A percentile compares a stretch with the other conserved stretches of the same genome.
Conservation (phyloP, 2,888 invertebrate genomes). For the Sipha maydis region DNA sequence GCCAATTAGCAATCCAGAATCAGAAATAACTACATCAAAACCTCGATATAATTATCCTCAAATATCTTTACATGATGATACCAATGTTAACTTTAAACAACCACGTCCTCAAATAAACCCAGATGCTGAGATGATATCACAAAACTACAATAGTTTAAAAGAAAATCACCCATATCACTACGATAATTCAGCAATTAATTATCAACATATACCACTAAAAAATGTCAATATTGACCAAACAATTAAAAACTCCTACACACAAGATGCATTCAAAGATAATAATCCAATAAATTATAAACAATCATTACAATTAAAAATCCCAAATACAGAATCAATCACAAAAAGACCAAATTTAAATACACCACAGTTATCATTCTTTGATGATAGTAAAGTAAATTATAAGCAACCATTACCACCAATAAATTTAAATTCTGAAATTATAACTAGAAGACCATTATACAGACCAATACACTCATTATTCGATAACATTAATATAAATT, state of each 20-base stretch:
- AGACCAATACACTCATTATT: conserved; percentile 35
- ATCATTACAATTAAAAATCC: neutral
- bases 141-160: conserved; percentile 37
- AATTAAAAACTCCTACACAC: conserved; percentile 17
- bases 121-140: conserved; percentile 71
- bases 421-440: conserved; percentile 76
- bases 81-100: conserved; percentile 69
- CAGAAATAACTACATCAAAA: conserved; percentile 68
- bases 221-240: conserved; percentile 23
- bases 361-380: conserved; percentile 47
- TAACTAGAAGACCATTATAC: conserved; percentile 66
- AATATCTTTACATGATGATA: conserved; percentile 36
- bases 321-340: conserved; percentile 46
- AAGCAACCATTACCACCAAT: conserved; percentile 75
- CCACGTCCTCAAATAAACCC: conserved; percentile 77
- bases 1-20: conserved; percentile 77
- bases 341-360: conserved; percentile 64
- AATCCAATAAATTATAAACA: conserved; percentile 12
- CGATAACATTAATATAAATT: conserved; percentile 16
- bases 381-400: conserved; percentile 79
- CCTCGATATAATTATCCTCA: conserved; percentile 4
- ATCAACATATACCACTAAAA: conserved; percentile 12
- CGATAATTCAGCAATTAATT: neutral
- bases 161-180: conserved; percentile 20
- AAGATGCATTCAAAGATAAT: conserved; percentile 23